These are phyloP conservation scores for Hypomecis punctinalis DNA, from an alignment of 2,888 invertebrate genomes.

Conservation along the genomic window DNA sequence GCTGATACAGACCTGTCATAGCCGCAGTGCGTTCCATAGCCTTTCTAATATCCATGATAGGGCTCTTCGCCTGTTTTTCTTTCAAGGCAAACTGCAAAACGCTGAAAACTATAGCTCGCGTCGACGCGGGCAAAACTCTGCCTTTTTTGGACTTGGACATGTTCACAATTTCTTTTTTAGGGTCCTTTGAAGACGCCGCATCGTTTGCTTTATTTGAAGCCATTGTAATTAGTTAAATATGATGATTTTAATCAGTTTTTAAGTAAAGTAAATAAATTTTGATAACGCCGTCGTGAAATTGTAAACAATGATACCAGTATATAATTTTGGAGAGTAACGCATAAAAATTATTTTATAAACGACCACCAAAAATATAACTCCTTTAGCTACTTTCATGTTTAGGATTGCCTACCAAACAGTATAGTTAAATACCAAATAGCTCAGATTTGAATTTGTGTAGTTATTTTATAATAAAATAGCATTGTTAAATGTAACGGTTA, in stretches of 20 bases:
- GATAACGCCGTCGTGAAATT: neutral
- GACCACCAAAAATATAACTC: no score
- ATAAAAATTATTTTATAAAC: no score
- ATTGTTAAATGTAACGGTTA: no score
- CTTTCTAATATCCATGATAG: conserved; percentile 32
- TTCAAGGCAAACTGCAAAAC: conserved; percentile 31
- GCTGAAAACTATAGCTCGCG: conserved; percentile 28
- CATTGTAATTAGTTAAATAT: conserved; percentile 15
- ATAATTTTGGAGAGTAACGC: no score
- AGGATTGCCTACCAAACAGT: no score
- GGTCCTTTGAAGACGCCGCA: conserved; percentile 22
- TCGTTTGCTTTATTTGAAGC: conserved; percentile 22
- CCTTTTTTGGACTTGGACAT: conserved; percentile 33
- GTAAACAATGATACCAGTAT: no score
- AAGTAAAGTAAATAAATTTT: conserved; percentile 5
- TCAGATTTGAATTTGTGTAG: no score
- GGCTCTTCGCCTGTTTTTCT: conserved; percentile 30
- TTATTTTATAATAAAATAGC: no score
- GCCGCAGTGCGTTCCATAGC: conserved; percentile 35
- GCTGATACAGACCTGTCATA: conserved; percentile 26
- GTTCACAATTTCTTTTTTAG: conserved; percentile 28
- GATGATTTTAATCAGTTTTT: neutral
- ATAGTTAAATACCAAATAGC: no score
- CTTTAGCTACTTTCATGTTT: no score
- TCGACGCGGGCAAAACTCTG: conserved; percentile 29